Percentiles rank a stretch among this genome's conserved stretches.
Conservation (phyloP, 2,888 invertebrate species). For the Sinhomidia bicolor region DNA sequence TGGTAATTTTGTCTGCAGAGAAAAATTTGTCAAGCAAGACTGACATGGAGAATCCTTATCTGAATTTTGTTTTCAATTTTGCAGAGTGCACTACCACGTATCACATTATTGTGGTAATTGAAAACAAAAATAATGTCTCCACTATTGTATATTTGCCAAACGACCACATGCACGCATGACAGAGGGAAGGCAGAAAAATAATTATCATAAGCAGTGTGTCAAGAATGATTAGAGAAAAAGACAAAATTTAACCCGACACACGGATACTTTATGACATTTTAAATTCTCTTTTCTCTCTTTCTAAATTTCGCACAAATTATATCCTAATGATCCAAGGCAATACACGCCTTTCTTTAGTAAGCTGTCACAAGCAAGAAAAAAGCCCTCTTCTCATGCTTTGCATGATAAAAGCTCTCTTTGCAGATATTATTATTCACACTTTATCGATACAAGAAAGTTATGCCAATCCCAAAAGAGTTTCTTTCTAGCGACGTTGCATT, state of each 20-base stretch:
- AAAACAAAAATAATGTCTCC: slow-evolving; percentile 20
- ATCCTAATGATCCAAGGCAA: slow-evolving; percentile 15
- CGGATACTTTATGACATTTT: background rate
- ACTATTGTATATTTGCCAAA: slow-evolving; percentile 49
- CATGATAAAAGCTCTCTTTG: background rate
- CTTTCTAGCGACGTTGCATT: too few relatives aligned
- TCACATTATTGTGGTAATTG: slow-evolving; percentile 3
- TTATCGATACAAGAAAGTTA: too few relatives aligned
- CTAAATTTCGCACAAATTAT: slow-evolving; percentile 33
- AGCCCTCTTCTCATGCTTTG: background rate
- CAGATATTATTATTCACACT: too few relatives aligned
- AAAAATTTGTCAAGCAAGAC: slow-evolving; percentile 61
- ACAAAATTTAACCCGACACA: background rate
- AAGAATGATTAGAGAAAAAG: slow-evolving; percentile 44
- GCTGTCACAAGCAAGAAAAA: background rate
- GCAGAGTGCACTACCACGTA: background rate
- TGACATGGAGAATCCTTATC: slow-evolving; percentile 53
- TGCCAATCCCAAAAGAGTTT: too few relatives aligned
- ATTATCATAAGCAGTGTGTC: slow-evolving; percentile 61
- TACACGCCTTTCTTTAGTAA: slow-evolving; percentile 29
- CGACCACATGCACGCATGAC: slow-evolving; percentile 8
- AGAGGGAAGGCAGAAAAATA: slow-evolving; percentile 49
- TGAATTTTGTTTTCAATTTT: slow-evolving; percentile 1
- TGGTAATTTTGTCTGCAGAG: slow-evolving; percentile 7
- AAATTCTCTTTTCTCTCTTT: slow-evolving; percentile 15